A percentile compares a stretch with the other conserved stretches of the same genome.
These are phyloP conservation scores for Myiozetetes cayanensis DNA, from an alignment of 2,113 vertebrate genomes.

Conservation along the genomic window DNA sequence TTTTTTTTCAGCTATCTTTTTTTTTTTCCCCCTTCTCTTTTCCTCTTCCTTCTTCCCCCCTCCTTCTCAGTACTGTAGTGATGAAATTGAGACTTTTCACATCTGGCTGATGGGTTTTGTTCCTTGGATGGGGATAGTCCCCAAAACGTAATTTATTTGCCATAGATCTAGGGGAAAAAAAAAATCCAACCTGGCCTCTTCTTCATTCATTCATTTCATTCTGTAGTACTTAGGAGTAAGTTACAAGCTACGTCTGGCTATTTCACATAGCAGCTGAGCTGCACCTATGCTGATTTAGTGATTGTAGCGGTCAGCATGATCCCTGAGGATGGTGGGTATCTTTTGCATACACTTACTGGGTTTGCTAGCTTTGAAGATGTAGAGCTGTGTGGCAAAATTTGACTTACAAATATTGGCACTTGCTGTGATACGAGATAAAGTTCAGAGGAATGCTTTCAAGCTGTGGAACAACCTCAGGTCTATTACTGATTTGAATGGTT, in stretches of 20 bases:
- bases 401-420: not conserved
- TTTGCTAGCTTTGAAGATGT: not conserved
- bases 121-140: conserved; percentile 7
- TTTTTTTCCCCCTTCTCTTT: not conserved
- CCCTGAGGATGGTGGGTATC: not conserved
- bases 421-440: conserved; percentile 9
- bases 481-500: conserved; percentile 52
- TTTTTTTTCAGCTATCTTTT: conserved; percentile 52
- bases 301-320: not conserved
- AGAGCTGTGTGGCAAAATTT: not conserved
- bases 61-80: not conserved
- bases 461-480: conserved; percentile 41
- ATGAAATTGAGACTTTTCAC: conserved; percentile 51
- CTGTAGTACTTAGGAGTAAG: not conserved
- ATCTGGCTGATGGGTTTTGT: conserved; percentile 15
- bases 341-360: not conserved
- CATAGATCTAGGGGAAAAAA: not conserved
- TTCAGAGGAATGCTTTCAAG: conserved; percentile 39
- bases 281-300: not conserved
- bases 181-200: not conserved
- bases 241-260: not conserved
- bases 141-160: conserved; percentile 33
- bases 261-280: not conserved
- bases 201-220: not conserved
- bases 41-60: not conserved